phyloP scores from a whole-genome alignment of 2,888 invertebrate species.

The Bellardia bayeri region DNA sequence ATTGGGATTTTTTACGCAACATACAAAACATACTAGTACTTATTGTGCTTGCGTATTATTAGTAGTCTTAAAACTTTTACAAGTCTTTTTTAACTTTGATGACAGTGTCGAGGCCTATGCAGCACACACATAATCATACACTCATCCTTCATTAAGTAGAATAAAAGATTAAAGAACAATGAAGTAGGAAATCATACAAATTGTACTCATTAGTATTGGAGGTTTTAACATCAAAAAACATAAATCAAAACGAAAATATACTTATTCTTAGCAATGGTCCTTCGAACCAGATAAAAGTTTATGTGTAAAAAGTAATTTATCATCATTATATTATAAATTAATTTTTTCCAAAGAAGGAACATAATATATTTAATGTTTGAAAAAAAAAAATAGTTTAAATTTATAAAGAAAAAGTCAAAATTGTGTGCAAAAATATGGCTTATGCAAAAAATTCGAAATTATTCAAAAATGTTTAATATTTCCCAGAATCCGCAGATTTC shows the following conservation, averaged over 20 bases:
- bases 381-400: no score
- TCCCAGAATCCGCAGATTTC: no score
- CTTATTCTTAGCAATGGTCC: slow-evolving; percentile 26
- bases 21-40: neutral
- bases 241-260: slow-evolving; percentile 36
- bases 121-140: neutral
- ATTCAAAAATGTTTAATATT: no score
- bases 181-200: neutral
- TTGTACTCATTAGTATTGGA: neutral
- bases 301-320: slow-evolving; percentile 6
- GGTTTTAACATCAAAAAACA: neutral
- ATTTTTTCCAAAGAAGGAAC: neutral
- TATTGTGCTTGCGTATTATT: neutral
- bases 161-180: slow-evolving; percentile 27
- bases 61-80: slow-evolving; percentile 24
- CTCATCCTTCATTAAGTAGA: slow-evolving; percentile 8
- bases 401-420: no score
- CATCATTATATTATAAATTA: slow-evolving; percentile 13
- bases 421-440: no score
- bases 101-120: slow-evolving; percentile 20
- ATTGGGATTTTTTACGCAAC: no score
- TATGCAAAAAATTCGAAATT: no score
- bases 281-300: slow-evolving; percentile 2
- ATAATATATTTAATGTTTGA: neutral
- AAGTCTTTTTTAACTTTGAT: slow-evolving; percentile 30